Conservation (phyloP, 2,113 vertebrate genomes). For the Tympanuchus pallidicinctus region DNA sequence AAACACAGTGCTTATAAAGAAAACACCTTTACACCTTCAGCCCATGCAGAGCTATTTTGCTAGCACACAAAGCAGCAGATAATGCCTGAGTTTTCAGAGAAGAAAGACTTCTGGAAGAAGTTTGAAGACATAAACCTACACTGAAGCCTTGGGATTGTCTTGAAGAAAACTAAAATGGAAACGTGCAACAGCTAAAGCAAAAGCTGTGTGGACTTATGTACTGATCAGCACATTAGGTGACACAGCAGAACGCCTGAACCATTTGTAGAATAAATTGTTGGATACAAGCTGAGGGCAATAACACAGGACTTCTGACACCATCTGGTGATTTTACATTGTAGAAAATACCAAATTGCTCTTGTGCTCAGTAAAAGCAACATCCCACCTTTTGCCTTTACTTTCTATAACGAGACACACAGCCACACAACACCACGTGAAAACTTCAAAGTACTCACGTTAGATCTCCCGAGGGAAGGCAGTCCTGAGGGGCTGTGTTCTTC, state of each 20-base stretch:
- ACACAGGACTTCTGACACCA: background rate
- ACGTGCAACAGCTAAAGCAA: background rate
- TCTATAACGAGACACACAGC: background rate
- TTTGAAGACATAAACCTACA: background rate
- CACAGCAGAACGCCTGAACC: background rate
- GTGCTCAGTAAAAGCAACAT: background rate
- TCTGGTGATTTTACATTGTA: background rate
- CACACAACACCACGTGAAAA: background rate
- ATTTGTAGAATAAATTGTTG: background rate
- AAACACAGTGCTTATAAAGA: background rate
- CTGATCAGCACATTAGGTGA: background rate
- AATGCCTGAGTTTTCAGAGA: background rate
- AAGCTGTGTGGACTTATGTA: background rate
- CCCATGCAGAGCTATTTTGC: background rate
- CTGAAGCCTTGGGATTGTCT: background rate
- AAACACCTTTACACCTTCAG: background rate
- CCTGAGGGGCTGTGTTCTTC: constrained; percentile 85
- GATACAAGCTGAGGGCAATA: background rate
- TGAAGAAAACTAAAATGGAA: background rate
- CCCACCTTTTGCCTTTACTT: background rate
- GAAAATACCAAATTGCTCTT: background rate
- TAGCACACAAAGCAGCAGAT: background rate
- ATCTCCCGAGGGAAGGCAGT: constrained; percentile 86
- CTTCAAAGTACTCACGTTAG: constrained; percentile 85
- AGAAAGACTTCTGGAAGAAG: background rate